phyloP scores from a whole-genome alignment of 2,888 invertebrate species.

The Apotomis capreana region DNA sequence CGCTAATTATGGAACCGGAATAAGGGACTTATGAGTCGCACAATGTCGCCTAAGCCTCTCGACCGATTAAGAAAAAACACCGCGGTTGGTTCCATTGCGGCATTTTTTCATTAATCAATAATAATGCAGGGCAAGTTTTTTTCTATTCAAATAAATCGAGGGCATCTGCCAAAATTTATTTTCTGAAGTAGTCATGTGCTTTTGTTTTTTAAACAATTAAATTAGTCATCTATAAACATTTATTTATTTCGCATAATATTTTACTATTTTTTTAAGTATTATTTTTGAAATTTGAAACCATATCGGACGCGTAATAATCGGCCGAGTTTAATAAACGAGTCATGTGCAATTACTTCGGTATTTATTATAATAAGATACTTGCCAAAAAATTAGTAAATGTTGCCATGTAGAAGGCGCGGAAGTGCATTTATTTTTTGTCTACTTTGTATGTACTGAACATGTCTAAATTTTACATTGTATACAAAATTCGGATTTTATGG shows the following conservation, averaged over 20 bases:
- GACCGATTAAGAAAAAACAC: constrained; percentile 51
- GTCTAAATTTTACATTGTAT: constrained; percentile 65
- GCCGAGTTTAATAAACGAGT: constrained; percentile 14
- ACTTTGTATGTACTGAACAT: constrained; percentile 59
- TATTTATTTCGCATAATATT: constrained; percentile 39
- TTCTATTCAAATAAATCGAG: constrained; percentile 47
- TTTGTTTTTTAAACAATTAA: constrained; percentile 41
- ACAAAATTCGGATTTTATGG: constrained; percentile 65
- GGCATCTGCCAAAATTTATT: constrained; percentile 52
- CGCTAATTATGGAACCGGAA: constrained; percentile 91
- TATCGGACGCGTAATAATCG: constrained; percentile 27
- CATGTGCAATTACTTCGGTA: constrained; percentile 62
- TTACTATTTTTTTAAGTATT: constrained; percentile 23
- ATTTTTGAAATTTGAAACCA: constrained; percentile 32
- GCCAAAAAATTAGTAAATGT: constrained; percentile 68
- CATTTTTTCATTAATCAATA: constrained; percentile 27
- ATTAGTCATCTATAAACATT: constrained; percentile 46
- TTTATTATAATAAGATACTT: constrained; percentile 62
- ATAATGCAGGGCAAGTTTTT: constrained; percentile 16
- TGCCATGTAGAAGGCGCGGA: constrained; percentile 74
- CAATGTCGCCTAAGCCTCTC: constrained; percentile 53
- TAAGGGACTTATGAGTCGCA: constrained; percentile 84
- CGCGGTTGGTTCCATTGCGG: constrained; percentile 36
- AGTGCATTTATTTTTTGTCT: constrained; percentile 78
- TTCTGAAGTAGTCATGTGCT: constrained; percentile 46